Evolutionary conservation across 2,888 invertebrate genomes (phyloP), one percentile per base, ranked within the genome.

Genomic region (Perithous albicinctus): DNA sequence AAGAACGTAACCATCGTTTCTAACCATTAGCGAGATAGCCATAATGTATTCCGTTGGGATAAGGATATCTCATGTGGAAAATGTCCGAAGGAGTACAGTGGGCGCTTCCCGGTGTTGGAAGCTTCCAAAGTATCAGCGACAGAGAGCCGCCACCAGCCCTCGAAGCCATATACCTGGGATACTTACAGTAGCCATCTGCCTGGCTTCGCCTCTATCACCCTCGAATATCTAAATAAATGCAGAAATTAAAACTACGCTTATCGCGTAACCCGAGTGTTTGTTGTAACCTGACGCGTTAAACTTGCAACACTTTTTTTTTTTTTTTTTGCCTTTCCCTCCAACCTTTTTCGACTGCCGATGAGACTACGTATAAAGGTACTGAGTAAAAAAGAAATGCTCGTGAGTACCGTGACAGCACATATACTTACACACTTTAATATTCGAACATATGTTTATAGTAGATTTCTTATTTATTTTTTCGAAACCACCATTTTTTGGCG

Each of bases 41-140:
- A 81, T 86, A 85, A 87, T 87, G 85, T 87, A 86, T 87, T 89
- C 86, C 82, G 80, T 38, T n/a, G 78, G 82, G 85, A 87, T 86
- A 86, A 87, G 85, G 86, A 84, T 87, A 87, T 87, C 86, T 85
- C 67, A 80, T 82, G 70, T 83, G 83, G 70, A 59, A 79, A 66
- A 83, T 82, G 84, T 83, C 84, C 64, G 83, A 84, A 81, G 78
- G 69, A 61, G 75, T 48, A n/a, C n/a, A 78, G 72, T 64, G 80
- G 59, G 73, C 73, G n/a, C n/a, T n/a, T 66, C 72, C 81, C 78
- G 76, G 66, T 75, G 81, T 63, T 54, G 59, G 69, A 67, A 73
- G 73, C 59, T 78, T 74, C 78, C 73, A 72, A n/a, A 32, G 70
- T 64, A 41, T 64, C 54, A 51, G 56, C 23, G 26, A 61, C 46